phyloP scores from a whole-genome alignment of 2,888 invertebrate species.

The Lithophane ornitopus region DNA sequence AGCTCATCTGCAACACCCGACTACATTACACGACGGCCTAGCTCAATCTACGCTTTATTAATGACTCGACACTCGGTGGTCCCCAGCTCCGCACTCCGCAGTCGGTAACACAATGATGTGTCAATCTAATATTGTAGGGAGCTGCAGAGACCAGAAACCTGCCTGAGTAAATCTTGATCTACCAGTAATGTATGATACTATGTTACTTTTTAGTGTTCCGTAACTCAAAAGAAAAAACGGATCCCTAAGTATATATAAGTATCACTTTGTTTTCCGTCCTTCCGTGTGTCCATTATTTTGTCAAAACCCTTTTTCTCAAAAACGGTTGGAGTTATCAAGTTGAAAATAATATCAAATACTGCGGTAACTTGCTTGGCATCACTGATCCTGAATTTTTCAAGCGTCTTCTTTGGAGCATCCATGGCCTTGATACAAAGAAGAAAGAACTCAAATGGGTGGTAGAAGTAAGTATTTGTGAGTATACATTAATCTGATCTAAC shows the following conservation, averaged over 20 bases:
- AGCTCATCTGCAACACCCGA: constrained; percentile 85
- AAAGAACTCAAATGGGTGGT: background rate
- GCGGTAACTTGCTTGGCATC: background rate
- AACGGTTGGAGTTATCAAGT: background rate
- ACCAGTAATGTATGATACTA: background rate
- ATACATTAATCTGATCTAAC: background rate
- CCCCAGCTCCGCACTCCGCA: constrained; percentile 58
- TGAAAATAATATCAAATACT: background rate
- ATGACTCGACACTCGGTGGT: constrained; percentile 82
- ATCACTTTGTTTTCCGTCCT: background rate
- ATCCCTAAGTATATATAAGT: too few species aligned
- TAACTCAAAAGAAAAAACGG: background rate
- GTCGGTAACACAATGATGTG: constrained; percentile 72
- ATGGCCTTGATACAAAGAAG: background rate
- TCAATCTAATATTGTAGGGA: constrained; percentile 44
- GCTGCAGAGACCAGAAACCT: constrained; percentile 3
- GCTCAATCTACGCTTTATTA: constrained; percentile 87
- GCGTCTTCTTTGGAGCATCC: background rate
- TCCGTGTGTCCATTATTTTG: background rate
- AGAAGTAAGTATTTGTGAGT: constrained; percentile 2
- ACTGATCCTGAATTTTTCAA: background rate
- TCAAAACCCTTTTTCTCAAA: background rate
- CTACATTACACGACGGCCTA: constrained; percentile 85
- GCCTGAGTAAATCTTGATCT: background rate
- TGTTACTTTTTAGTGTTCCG: background rate